A percentile compares a stretch with the other conserved stretches of the same genome.
phyloP scores from a whole-genome alignment of 2,888 invertebrate species.

The Odontocolon sp. region DNA sequence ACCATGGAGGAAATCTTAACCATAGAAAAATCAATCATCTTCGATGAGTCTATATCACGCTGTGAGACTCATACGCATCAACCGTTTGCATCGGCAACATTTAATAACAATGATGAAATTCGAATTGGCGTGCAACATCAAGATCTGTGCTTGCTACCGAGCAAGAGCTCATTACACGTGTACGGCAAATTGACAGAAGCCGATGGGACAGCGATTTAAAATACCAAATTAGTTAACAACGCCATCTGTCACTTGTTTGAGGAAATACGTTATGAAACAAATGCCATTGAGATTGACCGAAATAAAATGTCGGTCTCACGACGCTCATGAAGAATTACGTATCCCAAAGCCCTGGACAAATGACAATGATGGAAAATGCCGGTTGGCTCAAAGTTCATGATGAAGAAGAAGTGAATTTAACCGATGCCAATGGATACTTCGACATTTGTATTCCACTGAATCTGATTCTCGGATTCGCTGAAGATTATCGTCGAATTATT shows the following conservation, averaged over 20 bases:
- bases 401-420: not conserved
- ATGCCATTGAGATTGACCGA: constrained; percentile 72
- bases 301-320: constrained; percentile 71
- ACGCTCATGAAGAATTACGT: constrained; percentile 73
- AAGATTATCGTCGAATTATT: constrained; percentile 59
- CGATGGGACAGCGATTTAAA: not conserved
- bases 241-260: constrained; percentile 70
- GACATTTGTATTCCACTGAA: constrained; percentile 22
- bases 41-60: constrained; percentile 6
- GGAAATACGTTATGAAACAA: constrained; percentile 74
- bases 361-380: constrained; percentile 28
- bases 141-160: not conserved
- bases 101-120: no score
- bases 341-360: constrained; percentile 62
- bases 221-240: not conserved
- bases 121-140: no score
- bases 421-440: constrained; percentile 21
- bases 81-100: no score
- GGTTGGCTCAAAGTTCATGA: constrained; percentile 25
- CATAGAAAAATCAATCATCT: not conserved
- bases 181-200: not conserved
- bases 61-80: no score
- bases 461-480: constrained; percentile 44
- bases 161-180: not conserved
- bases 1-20: not conserved